These are phyloP conservation scores for Macrotrachela quadricornifera DNA, from an alignment of 1,140 invertebrate species.

Conservation along the genomic window DNA sequence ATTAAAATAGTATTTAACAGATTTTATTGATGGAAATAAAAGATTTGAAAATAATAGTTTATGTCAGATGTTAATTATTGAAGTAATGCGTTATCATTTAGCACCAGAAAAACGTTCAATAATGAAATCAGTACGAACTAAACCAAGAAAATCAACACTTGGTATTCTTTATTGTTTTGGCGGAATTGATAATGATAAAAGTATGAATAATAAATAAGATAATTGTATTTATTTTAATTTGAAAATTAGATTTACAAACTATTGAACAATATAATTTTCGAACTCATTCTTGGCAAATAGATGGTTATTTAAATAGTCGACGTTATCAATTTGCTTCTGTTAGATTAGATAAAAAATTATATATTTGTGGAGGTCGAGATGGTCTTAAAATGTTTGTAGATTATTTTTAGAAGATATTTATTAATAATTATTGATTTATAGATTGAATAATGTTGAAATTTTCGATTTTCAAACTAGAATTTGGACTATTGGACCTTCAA, in stretches of 20 bases:
- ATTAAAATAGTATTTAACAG: conserved; percentile 43
- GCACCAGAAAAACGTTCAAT: conserved; percentile 55
- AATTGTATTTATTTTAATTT: conserved; percentile 60
- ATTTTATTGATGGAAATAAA: conserved; percentile 50
- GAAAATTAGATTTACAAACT: conserved; percentile 32
- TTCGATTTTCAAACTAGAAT: conserved; percentile 27
- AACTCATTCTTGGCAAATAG: no score
- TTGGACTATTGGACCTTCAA: conserved; percentile 58
- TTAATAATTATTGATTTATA: no score
- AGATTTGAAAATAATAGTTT: conserved; percentile 42
- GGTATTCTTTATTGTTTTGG: neutral
- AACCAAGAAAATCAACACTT: conserved; percentile 59
- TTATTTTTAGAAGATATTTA: no score
- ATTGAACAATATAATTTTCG: no score
- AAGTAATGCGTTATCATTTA: conserved; percentile 73
- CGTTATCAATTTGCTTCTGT: conserved; percentile 30
- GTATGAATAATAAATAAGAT: conserved; percentile 53
- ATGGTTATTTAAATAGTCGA: no score
- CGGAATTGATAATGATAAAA: no score
- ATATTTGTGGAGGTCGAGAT: conserved; percentile 65
- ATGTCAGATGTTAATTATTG: conserved; percentile 68
- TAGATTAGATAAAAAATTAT: conserved; percentile 74
- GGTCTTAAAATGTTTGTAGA: conserved; percentile 50
- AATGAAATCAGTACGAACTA: conserved; percentile 52
- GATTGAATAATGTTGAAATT: conserved; percentile 34